These are phyloP conservation scores for Oreochromis spilurus DNA, from an alignment of 2,113 vertebrate species.

Conservation along the genomic window DNA sequence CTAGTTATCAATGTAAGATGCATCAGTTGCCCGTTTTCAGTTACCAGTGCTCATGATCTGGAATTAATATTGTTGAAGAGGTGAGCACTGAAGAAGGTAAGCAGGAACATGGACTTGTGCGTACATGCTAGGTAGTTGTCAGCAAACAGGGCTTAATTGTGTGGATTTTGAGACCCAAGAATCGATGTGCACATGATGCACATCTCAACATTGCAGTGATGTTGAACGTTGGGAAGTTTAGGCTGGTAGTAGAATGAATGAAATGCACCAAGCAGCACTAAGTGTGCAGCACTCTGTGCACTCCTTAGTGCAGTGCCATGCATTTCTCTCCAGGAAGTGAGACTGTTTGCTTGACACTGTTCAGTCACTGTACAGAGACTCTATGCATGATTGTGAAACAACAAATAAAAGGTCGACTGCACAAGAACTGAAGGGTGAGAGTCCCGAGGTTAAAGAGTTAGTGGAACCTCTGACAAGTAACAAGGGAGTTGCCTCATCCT, in stretches of 20 bases:
- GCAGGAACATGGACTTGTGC: rapidly evolving
- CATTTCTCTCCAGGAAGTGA: background rate
- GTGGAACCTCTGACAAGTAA: background rate
- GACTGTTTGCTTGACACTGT: background rate
- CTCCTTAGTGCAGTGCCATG: rapidly evolving
- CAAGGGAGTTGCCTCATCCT: rapidly evolving
- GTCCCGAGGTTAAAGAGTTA: background rate
- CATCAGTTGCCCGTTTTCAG: background rate
- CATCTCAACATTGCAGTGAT: too few species aligned
- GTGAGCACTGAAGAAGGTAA: background rate
- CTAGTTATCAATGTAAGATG: rapidly evolving
- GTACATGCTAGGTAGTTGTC: background rate
- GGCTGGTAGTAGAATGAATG: background rate
- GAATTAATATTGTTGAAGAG: background rate
- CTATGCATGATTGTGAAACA: rapidly evolving
- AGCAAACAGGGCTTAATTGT: rapidly evolving
- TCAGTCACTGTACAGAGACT: rapidly evolving
- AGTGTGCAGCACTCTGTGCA: background rate
- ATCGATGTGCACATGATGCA: too few species aligned
- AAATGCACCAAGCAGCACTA: background rate
- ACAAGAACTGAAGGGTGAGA: background rate
- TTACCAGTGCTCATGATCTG: rapidly evolving
- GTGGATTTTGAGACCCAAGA: background rate
- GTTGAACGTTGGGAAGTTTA: rapidly evolving
- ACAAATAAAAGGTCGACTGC: background rate